Conservation (phyloP, 2,888 invertebrate genomes). For the Syrphus vitripennis region DNA sequence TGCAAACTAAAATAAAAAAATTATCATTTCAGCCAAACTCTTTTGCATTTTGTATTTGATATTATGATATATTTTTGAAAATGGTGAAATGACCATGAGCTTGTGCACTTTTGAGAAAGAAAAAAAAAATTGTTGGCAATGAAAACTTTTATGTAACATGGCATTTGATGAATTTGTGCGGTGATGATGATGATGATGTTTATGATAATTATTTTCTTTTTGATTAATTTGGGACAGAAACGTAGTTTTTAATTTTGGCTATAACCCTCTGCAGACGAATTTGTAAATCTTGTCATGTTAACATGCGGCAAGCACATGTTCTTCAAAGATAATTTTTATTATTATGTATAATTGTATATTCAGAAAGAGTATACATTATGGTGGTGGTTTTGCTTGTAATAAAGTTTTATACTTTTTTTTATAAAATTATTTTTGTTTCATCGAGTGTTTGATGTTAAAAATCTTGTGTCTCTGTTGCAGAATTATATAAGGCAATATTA, state of each 20-base stretch:
- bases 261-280: not conserved
- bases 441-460: too few relatives aligned
- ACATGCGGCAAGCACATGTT: slow-evolving; percentile 7
- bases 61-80: not conserved
- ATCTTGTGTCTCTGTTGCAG: too few relatives aligned
- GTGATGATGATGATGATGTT: not conserved
- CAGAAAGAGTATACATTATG: too few relatives aligned
- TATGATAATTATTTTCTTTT: not conserved
- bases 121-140: slow-evolving; percentile 4
- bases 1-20: not conserved
- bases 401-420: too few relatives aligned
- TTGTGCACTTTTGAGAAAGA: not conserved
- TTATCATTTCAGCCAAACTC: not conserved
- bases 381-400: not conserved
- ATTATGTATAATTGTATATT: too few relatives aligned
- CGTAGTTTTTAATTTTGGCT: not conserved
- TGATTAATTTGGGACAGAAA: not conserved
- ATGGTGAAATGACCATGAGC: not conserved
- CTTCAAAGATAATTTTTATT: not conserved
- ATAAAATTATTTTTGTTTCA: not conserved
- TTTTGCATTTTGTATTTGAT: not conserved
- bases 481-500: too few relatives aligned
- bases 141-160: slow-evolving; percentile 8
- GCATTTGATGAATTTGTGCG: slow-evolving; percentile 22
- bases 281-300: slow-evolving; percentile 11